Percentiles rank a stretch among this genome's conserved stretches.
Evolutionary conservation across 92 coral and sea anemone genomes (phyloP).

Genomic region (Siderastrea siderea): DNA sequence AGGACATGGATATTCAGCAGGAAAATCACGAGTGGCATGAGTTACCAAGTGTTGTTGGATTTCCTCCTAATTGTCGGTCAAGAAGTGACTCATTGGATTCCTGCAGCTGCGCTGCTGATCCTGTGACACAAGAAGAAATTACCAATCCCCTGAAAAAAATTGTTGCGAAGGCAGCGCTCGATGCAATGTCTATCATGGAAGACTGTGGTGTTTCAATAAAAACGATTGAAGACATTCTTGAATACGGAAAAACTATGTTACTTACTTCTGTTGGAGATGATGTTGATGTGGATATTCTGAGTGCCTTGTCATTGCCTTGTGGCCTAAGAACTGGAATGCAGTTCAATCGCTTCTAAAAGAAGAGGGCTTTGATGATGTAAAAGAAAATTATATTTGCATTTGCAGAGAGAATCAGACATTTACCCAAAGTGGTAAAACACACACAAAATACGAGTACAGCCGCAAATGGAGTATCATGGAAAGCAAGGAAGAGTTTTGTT

Average conservation of each 20-base stretch:
- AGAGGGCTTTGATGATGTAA: constrained; percentile 72
- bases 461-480: constrained; percentile 70
- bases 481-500: constrained; percentile 52
- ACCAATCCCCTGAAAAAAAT: constrained; percentile 12
- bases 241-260: constrained; percentile 65
- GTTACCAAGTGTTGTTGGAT: constrained; percentile 14
- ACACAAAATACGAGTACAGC: constrained; percentile 46
- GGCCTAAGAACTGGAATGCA: constrained; percentile 83
- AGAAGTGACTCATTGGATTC: constrained; percentile 15
- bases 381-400: constrained; percentile 74
- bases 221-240: constrained; percentile 83
- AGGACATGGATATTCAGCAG: constrained; percentile 17
- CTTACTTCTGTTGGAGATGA: constrained; percentile 17
- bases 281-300: constrained; percentile 68
- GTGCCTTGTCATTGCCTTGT: constrained; percentile 58
- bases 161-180: constrained; percentile 66
- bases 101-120: neutral
- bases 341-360: constrained; percentile 79
- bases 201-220: constrained; percentile 72
- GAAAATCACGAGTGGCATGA: constrained; percentile 15
- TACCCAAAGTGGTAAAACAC: constrained; percentile 47
- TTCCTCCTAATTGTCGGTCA: constrained; percentile 8
- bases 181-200: constrained; percentile 76
- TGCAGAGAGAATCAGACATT: constrained; percentile 53
- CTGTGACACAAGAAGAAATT: constrained; percentile 21